These are phyloP conservation scores for Lerema accius DNA, from an alignment of 1,140 invertebrate species.

Conservation along the genomic window DNA sequence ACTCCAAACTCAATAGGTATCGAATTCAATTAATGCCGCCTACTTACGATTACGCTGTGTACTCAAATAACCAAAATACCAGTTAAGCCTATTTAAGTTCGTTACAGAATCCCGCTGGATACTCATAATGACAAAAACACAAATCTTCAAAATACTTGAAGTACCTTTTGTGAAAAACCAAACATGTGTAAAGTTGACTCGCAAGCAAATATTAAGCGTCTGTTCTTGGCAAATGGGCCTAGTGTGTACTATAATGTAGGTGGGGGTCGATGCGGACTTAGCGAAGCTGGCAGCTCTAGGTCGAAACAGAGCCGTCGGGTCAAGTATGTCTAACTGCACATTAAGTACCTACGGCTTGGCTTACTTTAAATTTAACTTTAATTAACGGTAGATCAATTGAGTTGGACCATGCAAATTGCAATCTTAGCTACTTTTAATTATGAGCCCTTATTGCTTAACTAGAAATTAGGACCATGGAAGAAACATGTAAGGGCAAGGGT, in stretches of 20 bases:
- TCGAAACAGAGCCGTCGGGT: slow-evolving; percentile 32
- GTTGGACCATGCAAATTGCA: background rate
- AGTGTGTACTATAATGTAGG: slow-evolving; percentile 18
- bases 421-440: background rate
- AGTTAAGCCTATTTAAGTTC: too few species aligned
- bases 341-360: slow-evolving; percentile 27
- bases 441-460: background rate
- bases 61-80: too few species aligned
- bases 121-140: too few species aligned
- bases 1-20: too few species aligned
- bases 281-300: slow-evolving; percentile 30
- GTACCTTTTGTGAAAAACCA: too few species aligned
- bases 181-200: background rate
- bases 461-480: background rate
- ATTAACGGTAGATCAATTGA: background rate
- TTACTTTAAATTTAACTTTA: slow-evolving; percentile 8
- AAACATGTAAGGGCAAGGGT: slow-evolving; percentile 12
- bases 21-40: too few species aligned
- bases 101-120: too few species aligned
- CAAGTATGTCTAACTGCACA: slow-evolving; percentile 35
- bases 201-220: background rate
- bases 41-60: too few species aligned
- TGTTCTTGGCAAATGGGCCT: slow-evolving; percentile 1
- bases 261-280: slow-evolving; percentile 29
- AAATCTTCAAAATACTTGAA: too few species aligned